phyloP scores from a whole-genome alignment of 2,888 invertebrate species.

The Pilophorus perplexus region DNA sequence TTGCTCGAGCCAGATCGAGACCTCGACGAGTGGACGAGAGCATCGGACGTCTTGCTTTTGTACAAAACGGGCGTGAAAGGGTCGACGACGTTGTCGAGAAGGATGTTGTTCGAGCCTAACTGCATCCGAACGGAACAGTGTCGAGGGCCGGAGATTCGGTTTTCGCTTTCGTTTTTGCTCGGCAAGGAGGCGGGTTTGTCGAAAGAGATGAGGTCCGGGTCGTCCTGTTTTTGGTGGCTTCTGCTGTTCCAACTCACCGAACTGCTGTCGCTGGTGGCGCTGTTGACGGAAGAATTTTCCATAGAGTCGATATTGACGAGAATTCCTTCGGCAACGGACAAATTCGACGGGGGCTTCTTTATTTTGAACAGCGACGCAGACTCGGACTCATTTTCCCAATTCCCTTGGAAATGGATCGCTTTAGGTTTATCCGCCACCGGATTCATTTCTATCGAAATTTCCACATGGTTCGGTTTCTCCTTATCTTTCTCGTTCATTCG shows the following conservation, averaged over 20 bases:
- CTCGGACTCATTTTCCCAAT: conserved; percentile 26
- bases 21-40: conserved; percentile 41
- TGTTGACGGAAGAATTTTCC: conserved; percentile 35
- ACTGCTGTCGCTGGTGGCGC: conserved; percentile 32
- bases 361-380: conserved; percentile 22
- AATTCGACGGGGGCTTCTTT: conserved; percentile 21
- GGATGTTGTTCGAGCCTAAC: conserved; percentile 74
- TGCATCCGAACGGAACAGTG: conserved; percentile 75
- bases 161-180: conserved; percentile 8
- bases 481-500: conserved; percentile 26
- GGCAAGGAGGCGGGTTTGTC: conserved; percentile 30
- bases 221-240: conserved; percentile 31
- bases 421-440: conserved; percentile 27
- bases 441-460: conserved; percentile 34
- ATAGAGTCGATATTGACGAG: conserved; percentile 45
- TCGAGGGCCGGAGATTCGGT: conserved; percentile 60
- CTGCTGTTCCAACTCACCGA: conserved; percentile 40
- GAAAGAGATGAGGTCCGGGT: conserved; percentile 43
- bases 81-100: conserved; percentile 66
- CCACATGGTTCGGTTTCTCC: conserved; percentile 28
- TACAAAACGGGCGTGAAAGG: conserved; percentile 66
- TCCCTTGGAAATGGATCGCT: conserved; percentile 17
- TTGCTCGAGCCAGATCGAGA: conserved; percentile 41
- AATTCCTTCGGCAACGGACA: conserved; percentile 44
- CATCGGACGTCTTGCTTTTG: conserved; percentile 53